Percentiles rank a stretch among this genome's conserved stretches.
phyloP scores from a whole-genome alignment of 1,140 invertebrate genomes.

The Scylla paramamosain region DNA sequence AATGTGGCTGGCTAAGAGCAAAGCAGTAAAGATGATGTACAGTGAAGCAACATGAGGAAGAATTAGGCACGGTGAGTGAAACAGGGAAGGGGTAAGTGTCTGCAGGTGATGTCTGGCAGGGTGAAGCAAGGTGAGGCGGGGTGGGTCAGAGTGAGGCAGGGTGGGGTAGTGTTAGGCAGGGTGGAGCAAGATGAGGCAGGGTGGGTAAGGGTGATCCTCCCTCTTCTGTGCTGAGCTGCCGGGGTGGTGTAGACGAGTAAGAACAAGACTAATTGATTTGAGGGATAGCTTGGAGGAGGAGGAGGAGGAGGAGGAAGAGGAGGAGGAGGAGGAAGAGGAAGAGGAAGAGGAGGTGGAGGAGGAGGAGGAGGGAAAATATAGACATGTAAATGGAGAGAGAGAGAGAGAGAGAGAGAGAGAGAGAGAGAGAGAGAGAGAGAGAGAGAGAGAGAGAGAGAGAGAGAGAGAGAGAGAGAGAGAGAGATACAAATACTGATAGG shows the following conservation, averaged over 20 bases:
- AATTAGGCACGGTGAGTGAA: too few species aligned
- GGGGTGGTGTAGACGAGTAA: neutral
- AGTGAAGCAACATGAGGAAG: too few species aligned
- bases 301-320: neutral
- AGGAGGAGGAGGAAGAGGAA: neutral
- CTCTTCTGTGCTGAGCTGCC: neutral
- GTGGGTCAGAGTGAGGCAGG: too few species aligned
- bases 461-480: constrained; percentile 10
- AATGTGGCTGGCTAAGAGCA: too few species aligned
- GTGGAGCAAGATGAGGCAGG: too few species aligned
- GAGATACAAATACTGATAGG: neutral
- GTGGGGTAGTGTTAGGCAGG: too few species aligned
- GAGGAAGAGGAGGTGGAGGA: neutral
- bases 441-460: neutral
- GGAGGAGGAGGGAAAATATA: neutral
- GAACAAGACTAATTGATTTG: too few species aligned
- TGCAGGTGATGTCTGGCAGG: too few species aligned
- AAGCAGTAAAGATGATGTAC: too few species aligned
- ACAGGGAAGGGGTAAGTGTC: too few species aligned
- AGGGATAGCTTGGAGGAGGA: neutral
- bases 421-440: constrained; percentile 5
- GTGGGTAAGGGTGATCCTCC: neutral
- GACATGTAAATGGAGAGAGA: neutral
- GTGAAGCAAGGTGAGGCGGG: too few species aligned
- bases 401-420: constrained; percentile 8